Evolutionary conservation across 2,797 vertebrate genomes (phyloP).

Genomic region (Sebastolobus altivelis): DNA sequence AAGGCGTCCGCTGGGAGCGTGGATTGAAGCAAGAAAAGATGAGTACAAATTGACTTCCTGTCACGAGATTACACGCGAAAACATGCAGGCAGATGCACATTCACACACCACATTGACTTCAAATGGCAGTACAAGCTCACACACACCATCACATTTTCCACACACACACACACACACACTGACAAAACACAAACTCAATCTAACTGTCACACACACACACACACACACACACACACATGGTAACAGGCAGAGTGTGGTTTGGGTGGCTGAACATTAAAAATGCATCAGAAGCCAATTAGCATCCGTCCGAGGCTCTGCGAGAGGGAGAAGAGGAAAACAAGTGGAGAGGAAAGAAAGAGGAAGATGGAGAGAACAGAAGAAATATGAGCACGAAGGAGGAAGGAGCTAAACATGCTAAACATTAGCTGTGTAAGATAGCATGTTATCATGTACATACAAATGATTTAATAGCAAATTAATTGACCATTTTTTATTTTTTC

Average conservation of each 20-base stretch:
- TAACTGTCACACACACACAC: background rate
- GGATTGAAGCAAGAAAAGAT: slow-evolving; percentile 12
- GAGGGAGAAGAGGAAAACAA: background rate
- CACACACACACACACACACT: slow-evolving; percentile 2
- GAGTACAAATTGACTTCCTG: slow-evolving; percentile 47
- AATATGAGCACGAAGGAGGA: background rate
- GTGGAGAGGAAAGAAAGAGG: background rate
- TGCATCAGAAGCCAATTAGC: slow-evolving; percentile 60
- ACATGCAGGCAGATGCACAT: background rate
- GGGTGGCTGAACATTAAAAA: slow-evolving; percentile 55
- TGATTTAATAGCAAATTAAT: too few relatives aligned
- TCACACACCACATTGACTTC: background rate
- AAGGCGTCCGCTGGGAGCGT: slow-evolving; percentile 22
- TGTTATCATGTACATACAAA: background rate
- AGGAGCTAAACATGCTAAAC: background rate
- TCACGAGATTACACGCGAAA: slow-evolving; percentile 1
- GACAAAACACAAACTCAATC: background rate
- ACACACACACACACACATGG: background rate
- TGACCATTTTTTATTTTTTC: too few relatives aligned
- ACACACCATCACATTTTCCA: background rate
- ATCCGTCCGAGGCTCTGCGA: background rate
- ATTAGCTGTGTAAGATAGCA: background rate
- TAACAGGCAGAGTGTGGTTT: background rate
- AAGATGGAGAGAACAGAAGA: background rate
- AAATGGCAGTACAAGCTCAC: background rate